A percentile compares a stretch with the other conserved stretches of the same genome.
Evolutionary conservation across 2,113 vertebrate genomes (phyloP).

Genomic region (Hoplias malabaricus): DNA sequence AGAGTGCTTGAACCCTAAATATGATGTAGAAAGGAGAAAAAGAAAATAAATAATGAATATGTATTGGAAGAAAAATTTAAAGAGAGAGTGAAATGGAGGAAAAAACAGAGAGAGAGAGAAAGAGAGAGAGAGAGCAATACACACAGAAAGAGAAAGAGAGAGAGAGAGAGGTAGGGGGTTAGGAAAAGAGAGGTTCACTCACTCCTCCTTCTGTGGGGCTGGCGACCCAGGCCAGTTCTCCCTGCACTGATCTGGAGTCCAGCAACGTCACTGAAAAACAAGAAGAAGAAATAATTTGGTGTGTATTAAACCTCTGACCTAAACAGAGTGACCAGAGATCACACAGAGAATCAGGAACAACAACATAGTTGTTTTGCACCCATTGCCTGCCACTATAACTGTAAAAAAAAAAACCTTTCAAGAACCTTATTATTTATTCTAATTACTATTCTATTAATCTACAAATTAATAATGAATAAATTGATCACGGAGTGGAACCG

Average conservation of each 20-base stretch:
- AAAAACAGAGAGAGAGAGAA: not conserved
- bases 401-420: too few species aligned
- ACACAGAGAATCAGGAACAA: not conserved
- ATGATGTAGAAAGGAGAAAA: not conserved
- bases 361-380: too few species aligned
- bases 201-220: slow-evolving; percentile 98
- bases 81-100: not conserved
- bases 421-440: too few species aligned
- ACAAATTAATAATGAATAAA: too few species aligned
- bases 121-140: slow-evolving; percentile 17
- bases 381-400: too few species aligned
- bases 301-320: not conserved
- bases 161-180: not conserved
- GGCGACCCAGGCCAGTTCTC: slow-evolving; percentile 96
- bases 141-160: slow-evolving; percentile 10
- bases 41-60: not conserved
- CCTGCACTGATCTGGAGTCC: slow-evolving; percentile 96
- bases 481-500: too few species aligned
- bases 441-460: too few species aligned
- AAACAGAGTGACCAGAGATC: not conserved
- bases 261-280: slow-evolving; percentile 86
- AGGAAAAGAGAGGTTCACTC: slow-evolving; percentile 68
- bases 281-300: slow-evolving; percentile 51
- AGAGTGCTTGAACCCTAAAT: too few species aligned
- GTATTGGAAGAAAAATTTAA: not conserved